Evolutionary conservation across 2,113 vertebrate genomes (phyloP).

Genomic region (Lanius collurio): DNA sequence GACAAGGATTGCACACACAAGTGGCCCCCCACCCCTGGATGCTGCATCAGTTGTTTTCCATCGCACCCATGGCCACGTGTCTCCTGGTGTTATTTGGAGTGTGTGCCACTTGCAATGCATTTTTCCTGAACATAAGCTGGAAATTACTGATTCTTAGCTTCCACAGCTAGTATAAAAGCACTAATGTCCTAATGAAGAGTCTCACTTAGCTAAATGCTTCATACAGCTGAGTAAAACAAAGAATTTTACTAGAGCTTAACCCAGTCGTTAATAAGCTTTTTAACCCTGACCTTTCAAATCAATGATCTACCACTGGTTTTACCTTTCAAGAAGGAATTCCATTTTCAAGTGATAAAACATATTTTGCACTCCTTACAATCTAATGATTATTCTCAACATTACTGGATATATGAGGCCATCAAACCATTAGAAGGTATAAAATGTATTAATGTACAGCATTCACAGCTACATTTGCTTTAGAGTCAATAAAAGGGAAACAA

Average conservation of each 20-base stretch:
- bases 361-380: slow-evolving; percentile 71
- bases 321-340: slow-evolving; percentile 73
- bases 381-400: slow-evolving; percentile 68
- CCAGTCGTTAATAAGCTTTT: slow-evolving; percentile 74
- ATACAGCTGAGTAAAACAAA: slow-evolving; percentile 69
- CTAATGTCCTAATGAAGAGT: slow-evolving; percentile 55
- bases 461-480: slow-evolving; percentile 70
- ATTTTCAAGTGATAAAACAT: slow-evolving; percentile 73
- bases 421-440: slow-evolving; percentile 74
- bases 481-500: slow-evolving; percentile 78
- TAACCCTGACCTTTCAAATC: slow-evolving; percentile 76
- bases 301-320: slow-evolving; percentile 73
- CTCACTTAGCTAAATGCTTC: slow-evolving; percentile 71
- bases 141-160: slow-evolving; percentile 49
- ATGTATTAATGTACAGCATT: slow-evolving; percentile 70
- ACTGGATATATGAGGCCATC: slow-evolving; percentile 70
- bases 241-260: slow-evolving; percentile 69
- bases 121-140: slow-evolving; percentile 45
- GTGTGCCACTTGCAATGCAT: neutral
- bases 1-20: neutral
- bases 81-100: neutral
- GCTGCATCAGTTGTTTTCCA: neutral
- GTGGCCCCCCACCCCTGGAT: neutral
- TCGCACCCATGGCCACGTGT: fast-evolving
- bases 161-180: slow-evolving; percentile 43